phyloP scores from a whole-genome alignment of 2,113 vertebrate species.

The Elgaria multicarinata region DNA sequence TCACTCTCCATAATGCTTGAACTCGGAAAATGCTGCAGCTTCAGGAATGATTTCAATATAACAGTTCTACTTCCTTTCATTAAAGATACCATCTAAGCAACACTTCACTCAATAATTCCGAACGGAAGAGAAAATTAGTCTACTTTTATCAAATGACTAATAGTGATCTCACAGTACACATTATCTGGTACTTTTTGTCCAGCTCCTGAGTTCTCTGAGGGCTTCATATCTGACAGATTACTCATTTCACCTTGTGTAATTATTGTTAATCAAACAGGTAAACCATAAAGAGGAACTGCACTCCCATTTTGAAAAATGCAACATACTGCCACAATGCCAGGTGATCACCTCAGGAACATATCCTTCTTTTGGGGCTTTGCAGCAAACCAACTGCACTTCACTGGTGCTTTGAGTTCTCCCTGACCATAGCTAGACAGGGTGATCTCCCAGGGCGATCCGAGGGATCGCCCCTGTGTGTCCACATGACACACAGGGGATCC shows the following conservation, averaged over 20 bases:
- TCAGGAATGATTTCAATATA: not conserved
- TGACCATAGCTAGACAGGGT: too few relatives aligned
- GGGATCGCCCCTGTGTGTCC: too few relatives aligned
- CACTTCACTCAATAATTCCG: not conserved
- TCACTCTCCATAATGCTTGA: not conserved
- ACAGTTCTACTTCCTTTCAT: not conserved
- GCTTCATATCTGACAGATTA: not conserved
- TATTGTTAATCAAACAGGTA: slow-evolving; percentile 20
- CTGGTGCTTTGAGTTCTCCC: not conserved
- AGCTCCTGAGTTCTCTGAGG: not conserved
- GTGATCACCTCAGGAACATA: not conserved
- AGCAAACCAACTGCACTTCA: not conserved
- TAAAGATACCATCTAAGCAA: not conserved
- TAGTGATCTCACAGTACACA: not conserved
- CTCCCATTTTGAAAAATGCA: not conserved
- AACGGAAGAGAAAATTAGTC: not conserved
- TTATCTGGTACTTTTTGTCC: not conserved
- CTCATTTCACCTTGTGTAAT: not conserved
- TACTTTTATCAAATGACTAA: slow-evolving; percentile 32
- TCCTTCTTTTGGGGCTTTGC: not conserved
- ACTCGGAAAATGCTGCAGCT: not conserved
- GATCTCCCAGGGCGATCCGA: too few relatives aligned
- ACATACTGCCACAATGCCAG: not conserved
- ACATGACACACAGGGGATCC: too few relatives aligned
- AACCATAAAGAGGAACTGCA: not conserved